phyloP scores from a whole-genome alignment of 2,888 invertebrate species.

The Drosophila niveifrons region DNA sequence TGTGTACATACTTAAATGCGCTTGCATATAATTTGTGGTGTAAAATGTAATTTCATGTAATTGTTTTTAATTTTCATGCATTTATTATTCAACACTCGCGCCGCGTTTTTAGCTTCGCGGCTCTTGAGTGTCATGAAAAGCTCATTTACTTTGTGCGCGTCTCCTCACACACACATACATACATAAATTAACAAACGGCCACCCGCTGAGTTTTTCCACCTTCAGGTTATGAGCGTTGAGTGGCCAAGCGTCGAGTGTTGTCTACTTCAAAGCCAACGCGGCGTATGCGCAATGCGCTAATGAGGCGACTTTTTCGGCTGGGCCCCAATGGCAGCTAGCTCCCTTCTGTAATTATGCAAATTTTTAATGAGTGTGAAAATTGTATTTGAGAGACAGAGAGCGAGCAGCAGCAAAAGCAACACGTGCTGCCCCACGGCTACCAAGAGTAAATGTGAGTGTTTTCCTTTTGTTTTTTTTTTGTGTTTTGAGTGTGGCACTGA shows the following conservation, averaged over 20 bases:
- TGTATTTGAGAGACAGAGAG: constrained; percentile 44
- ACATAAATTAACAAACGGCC: constrained; percentile 67
- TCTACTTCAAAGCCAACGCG: constrained; percentile 60
- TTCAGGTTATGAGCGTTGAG: constrained; percentile 41
- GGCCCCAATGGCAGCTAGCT: constrained; percentile 19
- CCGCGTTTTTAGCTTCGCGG: constrained; percentile 49
- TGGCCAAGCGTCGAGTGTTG: constrained; percentile 32
- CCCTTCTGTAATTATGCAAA: constrained; percentile 75
- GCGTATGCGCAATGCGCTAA: constrained; percentile 64
- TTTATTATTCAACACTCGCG: constrained; percentile 69
- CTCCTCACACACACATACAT: background rate
- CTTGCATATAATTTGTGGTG: constrained; percentile 41
- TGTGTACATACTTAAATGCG: background rate
- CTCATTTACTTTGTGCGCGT: constrained; percentile 64
- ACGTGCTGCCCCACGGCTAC: constrained; percentile 39
- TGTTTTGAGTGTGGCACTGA: constrained; percentile 23
- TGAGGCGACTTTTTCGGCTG: constrained; percentile 41
- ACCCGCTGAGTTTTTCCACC: constrained; percentile 23
- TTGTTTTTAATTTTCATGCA: constrained; percentile 76
- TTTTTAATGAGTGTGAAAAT: constrained; percentile 79
- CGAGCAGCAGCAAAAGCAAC: constrained; percentile 52
- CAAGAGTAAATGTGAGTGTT: background rate
- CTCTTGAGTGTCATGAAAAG: constrained; percentile 68
- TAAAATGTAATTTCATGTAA: constrained; percentile 68
- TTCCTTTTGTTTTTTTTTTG: background rate